These are phyloP conservation scores for Ageneiosus marmoratus DNA, from an alignment of 2,113 vertebrate species.

Conservation along the genomic window DNA sequence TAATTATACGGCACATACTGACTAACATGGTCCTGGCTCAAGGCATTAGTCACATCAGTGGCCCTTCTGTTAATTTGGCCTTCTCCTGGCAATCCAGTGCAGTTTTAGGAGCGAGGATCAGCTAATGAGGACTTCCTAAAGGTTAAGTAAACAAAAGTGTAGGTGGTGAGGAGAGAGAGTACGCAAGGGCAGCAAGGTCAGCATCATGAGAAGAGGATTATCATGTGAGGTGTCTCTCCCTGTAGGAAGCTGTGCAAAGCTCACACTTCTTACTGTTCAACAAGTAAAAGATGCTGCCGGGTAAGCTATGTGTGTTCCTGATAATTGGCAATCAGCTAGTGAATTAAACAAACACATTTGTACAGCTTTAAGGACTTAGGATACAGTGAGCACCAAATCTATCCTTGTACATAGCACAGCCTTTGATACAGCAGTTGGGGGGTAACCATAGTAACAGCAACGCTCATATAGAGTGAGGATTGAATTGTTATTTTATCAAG, in stretches of 20 bases:
- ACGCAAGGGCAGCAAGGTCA: constrained; percentile 14
- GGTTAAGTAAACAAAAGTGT: constrained; percentile 72
- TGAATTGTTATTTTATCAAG: background rate
- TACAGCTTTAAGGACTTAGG: background rate
- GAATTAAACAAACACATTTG: background rate
- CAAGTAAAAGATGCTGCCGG: background rate
- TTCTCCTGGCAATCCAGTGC: constrained; percentile 69
- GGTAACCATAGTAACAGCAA: constrained; percentile 1
- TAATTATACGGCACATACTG: constrained; percentile 73
- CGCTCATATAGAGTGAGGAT: background rate
- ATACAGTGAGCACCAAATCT: background rate
- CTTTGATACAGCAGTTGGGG: background rate
- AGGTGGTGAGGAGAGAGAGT: constrained; percentile 4
- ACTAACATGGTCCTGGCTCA: constrained; percentile 70
- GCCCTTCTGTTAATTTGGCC: constrained; percentile 73
- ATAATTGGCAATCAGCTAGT: background rate
- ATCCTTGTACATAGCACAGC: background rate
- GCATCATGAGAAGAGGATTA: constrained; percentile 33
- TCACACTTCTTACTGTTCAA: background rate
- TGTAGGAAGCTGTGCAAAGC: background rate
- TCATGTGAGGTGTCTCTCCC: background rate
- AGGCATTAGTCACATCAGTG: constrained; percentile 74
- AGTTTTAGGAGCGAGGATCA: constrained; percentile 56
- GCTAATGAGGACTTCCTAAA: constrained; percentile 78
- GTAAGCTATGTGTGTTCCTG: background rate